A percentile compares a stretch with the other conserved stretches of the same genome.
Evolutionary conservation across 1,140 invertebrate species (phyloP).

Genomic region (Drosophila nannoptera): DNA sequence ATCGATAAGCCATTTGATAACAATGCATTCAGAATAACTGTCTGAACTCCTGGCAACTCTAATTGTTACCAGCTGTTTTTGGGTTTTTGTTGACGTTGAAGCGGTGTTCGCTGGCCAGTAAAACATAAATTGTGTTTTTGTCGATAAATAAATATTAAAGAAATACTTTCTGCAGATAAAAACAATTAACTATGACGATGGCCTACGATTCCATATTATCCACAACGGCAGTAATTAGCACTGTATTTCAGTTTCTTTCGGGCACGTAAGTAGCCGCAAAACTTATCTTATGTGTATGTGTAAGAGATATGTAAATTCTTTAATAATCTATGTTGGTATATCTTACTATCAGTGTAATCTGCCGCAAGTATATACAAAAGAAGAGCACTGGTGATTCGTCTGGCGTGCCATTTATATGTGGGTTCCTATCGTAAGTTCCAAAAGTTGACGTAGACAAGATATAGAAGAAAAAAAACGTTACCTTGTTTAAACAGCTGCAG

Average conservation of each 20-base stretch:
- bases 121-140: conserved; percentile 12
- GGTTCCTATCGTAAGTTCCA: conserved; percentile 86
- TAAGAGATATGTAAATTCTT: conserved; percentile 4
- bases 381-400: conserved; percentile 81
- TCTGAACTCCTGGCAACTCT: conserved; percentile 10
- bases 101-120: conserved; percentile 18
- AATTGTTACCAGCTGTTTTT: conserved; percentile 45
- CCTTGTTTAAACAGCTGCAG: conserved; percentile 70
- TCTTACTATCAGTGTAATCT: conserved; percentile 59
- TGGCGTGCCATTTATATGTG: conserved; percentile 86
- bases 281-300: neutral
- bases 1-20: conserved; percentile 22
- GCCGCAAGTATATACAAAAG: conserved; percentile 77
- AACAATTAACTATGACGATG: conserved; percentile 46
- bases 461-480: conserved; percentile 1
- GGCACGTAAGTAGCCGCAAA: conserved; percentile 78
- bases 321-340: conserved; percentile 14
- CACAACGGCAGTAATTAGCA: conserved; percentile 84
- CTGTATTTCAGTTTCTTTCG: conserved; percentile 85
- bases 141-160: conserved; percentile 19
- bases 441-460: conserved; percentile 56
- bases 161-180: conserved; percentile 19
- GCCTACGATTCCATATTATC: conserved; percentile 76
- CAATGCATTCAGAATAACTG: neutral
- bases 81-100: conserved; percentile 70